Evolutionary conservation across 2,888 invertebrate species (phyloP).

Genomic region (Barypeithes pellucidus): DNA sequence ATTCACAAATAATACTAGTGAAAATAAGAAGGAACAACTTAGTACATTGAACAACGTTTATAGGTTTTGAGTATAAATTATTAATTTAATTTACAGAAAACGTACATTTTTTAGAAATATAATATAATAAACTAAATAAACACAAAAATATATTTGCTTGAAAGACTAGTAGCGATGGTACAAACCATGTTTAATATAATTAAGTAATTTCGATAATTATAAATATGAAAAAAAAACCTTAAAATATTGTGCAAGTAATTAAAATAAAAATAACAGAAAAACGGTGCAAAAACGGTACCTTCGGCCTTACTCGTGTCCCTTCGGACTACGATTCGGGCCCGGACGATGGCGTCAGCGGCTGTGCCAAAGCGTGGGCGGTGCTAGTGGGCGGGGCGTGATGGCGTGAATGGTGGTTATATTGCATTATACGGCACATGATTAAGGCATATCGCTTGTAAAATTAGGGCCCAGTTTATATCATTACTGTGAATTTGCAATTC

Average conservation of each 20-base stretch:
- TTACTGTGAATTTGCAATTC: too few species aligned
- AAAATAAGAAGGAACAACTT: constrained; percentile 26
- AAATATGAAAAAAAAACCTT: neutral
- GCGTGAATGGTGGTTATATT: constrained; percentile 43
- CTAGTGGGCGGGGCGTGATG: constrained; percentile 54
- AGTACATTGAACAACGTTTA: neutral
- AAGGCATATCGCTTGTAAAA: constrained; percentile 13
- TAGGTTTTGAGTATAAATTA: neutral
- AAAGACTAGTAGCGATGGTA: too few species aligned
- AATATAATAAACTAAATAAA: too few species aligned
- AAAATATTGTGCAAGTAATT: constrained; percentile 26
- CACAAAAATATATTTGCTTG: too few species aligned
- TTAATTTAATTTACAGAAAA: too few species aligned
- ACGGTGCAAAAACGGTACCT: constrained; percentile 55
- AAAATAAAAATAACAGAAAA: constrained; percentile 35
- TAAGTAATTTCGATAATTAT: too few species aligned
- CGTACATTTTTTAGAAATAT: too few species aligned
- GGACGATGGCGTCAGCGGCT: constrained; percentile 54
- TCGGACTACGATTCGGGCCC: constrained; percentile 52
- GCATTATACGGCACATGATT: constrained; percentile 25
- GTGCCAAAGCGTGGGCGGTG: constrained; percentile 56
- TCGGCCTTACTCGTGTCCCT: constrained; percentile 51
- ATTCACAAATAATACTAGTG: constrained; percentile 37
- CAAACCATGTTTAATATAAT: too few species aligned
- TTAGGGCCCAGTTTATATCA: too few species aligned